Percentiles rank a stretch among this genome's conserved stretches.
These are phyloP conservation scores for Lerema accius DNA, from an alignment of 1,140 invertebrate genomes.

Conservation along the genomic window DNA sequence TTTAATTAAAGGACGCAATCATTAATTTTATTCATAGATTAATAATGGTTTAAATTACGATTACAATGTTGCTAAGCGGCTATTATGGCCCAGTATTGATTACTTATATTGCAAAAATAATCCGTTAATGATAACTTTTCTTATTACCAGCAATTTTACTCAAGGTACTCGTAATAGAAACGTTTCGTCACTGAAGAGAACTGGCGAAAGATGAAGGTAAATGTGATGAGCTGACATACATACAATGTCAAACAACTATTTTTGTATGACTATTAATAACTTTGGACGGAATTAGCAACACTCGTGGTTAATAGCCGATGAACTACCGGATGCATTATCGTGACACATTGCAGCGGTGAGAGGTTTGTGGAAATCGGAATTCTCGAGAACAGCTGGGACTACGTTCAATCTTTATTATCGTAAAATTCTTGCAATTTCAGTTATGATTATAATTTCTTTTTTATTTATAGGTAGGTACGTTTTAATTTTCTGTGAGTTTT, in stretches of 20 bases:
- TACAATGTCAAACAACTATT: neutral
- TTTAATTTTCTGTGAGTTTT: too few relatives aligned
- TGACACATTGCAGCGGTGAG: constrained; percentile 4
- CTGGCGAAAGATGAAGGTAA: neutral
- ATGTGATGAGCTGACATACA: neutral
- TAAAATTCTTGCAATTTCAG: neutral
- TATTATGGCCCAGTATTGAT: too few relatives aligned
- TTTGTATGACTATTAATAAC: neutral
- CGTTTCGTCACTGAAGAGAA: neutral
- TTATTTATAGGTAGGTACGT: neutral
- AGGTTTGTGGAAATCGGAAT: constrained; percentile 8
- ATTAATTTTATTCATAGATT: too few relatives aligned
- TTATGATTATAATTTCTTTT: neutral
- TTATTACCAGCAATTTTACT: too few relatives aligned
- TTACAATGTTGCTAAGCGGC: too few relatives aligned
- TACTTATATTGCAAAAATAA: too few relatives aligned
- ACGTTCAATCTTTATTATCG: constrained; percentile 3
- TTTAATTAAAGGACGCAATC: too few relatives aligned
- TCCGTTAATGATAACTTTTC: too few relatives aligned
- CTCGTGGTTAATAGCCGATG: constrained; percentile 9
- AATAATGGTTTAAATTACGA: too few relatives aligned
- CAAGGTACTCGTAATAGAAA: too few relatives aligned
- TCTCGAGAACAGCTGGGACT: constrained; percentile 6
- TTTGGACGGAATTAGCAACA: constrained; percentile 8
- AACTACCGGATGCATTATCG: constrained; percentile 24